Percentiles rank a stretch among this genome's conserved stretches.
These are phyloP conservation scores for Centropus unirufus DNA, from an alignment of 2,113 vertebrate genomes.

Conservation along the genomic window DNA sequence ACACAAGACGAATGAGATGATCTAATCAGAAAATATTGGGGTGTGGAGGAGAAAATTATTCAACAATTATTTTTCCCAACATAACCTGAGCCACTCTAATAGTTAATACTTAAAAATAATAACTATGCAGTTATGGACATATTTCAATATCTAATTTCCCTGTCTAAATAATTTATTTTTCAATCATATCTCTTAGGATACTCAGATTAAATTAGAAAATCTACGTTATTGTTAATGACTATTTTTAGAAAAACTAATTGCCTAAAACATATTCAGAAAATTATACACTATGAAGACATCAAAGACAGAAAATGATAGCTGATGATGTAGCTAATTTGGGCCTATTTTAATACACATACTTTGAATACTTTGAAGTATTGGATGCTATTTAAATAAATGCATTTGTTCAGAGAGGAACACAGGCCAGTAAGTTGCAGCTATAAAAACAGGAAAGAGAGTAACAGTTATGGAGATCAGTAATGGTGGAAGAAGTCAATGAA, in stretches of 20 bases:
- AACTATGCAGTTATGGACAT: not conserved
- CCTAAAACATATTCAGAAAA: not conserved
- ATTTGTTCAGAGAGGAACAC: not conserved
- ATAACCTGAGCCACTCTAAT: not conserved
- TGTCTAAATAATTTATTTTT: not conserved
- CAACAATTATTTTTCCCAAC: not conserved
- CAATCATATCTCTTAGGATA: not conserved
- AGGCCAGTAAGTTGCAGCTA: not conserved
- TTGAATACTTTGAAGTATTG: not conserved
- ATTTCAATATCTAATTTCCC: not conserved
- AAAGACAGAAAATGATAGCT: not conserved
- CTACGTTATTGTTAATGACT: not conserved
- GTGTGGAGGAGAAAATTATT: not conserved
- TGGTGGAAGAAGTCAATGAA: not conserved
- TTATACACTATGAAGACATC: not conserved
- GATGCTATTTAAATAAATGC: not conserved
- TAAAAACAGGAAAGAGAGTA: not conserved
- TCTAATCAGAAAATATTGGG: constrained; percentile 60
- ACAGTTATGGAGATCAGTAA: not conserved
- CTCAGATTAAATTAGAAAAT: not conserved
- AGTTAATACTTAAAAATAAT: not conserved
- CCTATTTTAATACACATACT: not conserved
- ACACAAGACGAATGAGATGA: constrained; percentile 78
- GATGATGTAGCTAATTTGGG: not conserved
- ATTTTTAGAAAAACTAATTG: not conserved